Evolutionary conservation across 2,888 invertebrate species (phyloP).

Genomic region (Pandemis heparana): DNA sequence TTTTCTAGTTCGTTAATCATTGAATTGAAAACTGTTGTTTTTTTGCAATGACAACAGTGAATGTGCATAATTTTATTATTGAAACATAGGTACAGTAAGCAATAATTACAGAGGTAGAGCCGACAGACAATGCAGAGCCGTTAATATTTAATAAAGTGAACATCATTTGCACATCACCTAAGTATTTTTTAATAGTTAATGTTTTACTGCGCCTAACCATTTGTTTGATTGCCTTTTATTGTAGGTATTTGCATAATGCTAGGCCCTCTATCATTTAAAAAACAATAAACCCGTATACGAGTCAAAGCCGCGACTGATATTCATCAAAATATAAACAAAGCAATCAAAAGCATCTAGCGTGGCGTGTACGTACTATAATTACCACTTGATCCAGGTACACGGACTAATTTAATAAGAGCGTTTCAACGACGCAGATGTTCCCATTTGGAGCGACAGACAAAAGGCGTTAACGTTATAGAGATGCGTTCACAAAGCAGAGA

Average conservation of each 20-base stretch:
- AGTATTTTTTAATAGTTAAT: not conserved
- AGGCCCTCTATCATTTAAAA: constrained; percentile 48
- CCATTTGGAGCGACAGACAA: constrained; percentile 66
- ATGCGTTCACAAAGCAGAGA: constrained; percentile 70
- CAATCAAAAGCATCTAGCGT: constrained; percentile 59
- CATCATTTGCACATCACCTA: not conserved
- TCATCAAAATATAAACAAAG: constrained; percentile 61
- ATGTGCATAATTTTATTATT: not conserved
- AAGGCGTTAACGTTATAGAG: constrained; percentile 75
- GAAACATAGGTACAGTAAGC: not conserved
- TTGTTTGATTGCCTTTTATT: constrained; percentile 45
- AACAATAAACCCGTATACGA: constrained; percentile 51
- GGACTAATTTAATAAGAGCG: constrained; percentile 61
- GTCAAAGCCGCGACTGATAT: constrained; percentile 52
- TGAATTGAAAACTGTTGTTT: too few species aligned
- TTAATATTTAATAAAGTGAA: not conserved
- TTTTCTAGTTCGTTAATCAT: too few species aligned
- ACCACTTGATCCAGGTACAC: constrained; percentile 60
- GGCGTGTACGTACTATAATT: constrained; percentile 58
- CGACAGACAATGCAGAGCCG: not conserved
- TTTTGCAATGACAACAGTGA: too few species aligned
- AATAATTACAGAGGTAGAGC: not conserved
- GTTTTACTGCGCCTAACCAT: constrained; percentile 1
- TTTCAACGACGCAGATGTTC: constrained; percentile 74
- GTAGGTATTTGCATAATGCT: constrained; percentile 4